phyloP scores from a whole-genome alignment of 2,113 vertebrate genomes.

The Camelus dromedarius region DNA sequence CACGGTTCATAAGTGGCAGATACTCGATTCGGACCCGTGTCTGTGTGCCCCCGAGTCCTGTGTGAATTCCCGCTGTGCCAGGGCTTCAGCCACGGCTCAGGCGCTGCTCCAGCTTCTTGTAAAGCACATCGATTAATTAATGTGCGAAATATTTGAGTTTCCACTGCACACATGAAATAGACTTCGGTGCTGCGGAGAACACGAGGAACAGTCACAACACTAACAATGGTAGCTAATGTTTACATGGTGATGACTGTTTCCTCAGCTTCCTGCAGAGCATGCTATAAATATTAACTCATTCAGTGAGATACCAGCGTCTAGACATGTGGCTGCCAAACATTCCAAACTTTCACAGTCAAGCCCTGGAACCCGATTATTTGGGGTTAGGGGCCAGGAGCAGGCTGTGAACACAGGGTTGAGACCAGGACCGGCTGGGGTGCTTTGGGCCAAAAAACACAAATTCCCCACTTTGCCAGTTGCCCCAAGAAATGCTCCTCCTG shows the following conservation, averaged over 20 bases:
- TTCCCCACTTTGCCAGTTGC: not conserved
- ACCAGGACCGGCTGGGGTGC: too few species aligned
- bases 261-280: not conserved
- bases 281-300: not conserved
- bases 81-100: not conserved
- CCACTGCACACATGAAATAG: not conserved
- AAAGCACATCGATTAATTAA: not conserved
- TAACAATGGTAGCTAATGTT: not conserved
- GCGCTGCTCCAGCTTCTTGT: not conserved
- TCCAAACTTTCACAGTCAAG: too few species aligned
- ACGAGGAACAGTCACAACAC: not conserved
- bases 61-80: not conserved
- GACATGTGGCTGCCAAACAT: not conserved
- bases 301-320: not conserved
- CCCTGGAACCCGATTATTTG: too few species aligned
- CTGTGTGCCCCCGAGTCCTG: not conserved
- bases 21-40: not conserved
- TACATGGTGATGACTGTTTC: not conserved
- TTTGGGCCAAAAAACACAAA: not conserved
- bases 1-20: not conserved
- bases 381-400: not conserved
- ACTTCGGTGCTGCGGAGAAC: not conserved
- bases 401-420: not conserved
- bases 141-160: slow-evolving; percentile 6
- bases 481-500: not conserved